Evolutionary conservation across 2,113 vertebrate species (phyloP).

Genomic region (Marcusenius ussheri): DNA sequence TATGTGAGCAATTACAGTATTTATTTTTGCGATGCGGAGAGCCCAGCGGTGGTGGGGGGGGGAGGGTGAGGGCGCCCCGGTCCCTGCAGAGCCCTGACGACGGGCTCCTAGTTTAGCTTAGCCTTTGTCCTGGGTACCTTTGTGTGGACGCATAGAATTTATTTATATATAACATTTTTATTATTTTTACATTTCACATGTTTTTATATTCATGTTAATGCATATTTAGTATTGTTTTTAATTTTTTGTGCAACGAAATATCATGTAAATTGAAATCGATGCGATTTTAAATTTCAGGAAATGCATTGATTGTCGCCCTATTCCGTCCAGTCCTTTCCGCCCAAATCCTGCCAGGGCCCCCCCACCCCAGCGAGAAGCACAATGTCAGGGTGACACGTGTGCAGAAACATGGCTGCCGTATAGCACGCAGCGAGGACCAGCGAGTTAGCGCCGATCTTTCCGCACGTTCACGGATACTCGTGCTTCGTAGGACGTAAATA

Average conservation of each 20-base stretch:
- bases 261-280: not conserved
- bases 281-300: not conserved
- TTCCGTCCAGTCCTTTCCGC: not conserved
- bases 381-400: not conserved
- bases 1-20: constrained; percentile 48
- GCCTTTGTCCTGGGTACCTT: not conserved
- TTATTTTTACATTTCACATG: not conserved
- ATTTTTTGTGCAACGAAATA: not conserved
- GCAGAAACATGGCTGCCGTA: not conserved
- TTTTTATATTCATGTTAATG: not conserved
- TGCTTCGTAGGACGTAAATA: not conserved
- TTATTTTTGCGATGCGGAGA: constrained; percentile 43
- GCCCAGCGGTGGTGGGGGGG: not conserved
- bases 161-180: not conserved
- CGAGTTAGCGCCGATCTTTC: not conserved
- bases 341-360: not conserved
- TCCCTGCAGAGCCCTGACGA: not conserved
- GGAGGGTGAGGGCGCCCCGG: not conserved
- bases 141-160: not conserved
- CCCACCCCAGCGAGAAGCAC: not conserved
- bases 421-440: not conserved
- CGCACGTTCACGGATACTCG: too few relatives aligned
- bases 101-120: not conserved
- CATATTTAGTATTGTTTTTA: not conserved
- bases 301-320: not conserved